These are phyloP conservation scores for Podilymbus podiceps DNA, from an alignment of 2,113 vertebrate species.

Conservation along the genomic window DNA sequence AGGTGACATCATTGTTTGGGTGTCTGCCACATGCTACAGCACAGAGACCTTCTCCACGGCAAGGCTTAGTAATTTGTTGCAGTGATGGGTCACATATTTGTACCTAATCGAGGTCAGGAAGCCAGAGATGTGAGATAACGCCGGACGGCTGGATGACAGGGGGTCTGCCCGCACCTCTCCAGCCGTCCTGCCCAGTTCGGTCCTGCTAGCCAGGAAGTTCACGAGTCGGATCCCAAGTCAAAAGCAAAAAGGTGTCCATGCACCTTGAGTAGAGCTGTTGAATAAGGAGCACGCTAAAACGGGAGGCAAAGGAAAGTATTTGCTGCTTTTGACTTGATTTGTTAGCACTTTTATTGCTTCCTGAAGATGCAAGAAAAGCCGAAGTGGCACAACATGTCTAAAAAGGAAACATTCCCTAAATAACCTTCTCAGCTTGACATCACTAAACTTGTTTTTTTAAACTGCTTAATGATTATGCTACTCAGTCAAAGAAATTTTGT, in stretches of 20 bases:
- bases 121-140: background rate
- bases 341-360: background rate
- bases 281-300: background rate
- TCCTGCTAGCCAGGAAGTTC: background rate
- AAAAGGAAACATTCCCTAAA: background rate
- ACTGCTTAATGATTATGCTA: background rate
- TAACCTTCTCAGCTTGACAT: background rate
- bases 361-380: background rate
- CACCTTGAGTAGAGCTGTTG: background rate
- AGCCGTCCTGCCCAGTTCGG: background rate
- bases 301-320: background rate
- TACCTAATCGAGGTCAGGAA: background rate
- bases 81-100: background rate
- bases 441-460: background rate
- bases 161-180: background rate
- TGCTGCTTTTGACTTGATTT: background rate
- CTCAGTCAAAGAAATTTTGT: background rate
- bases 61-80: background rate
- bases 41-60: background rate
- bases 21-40: background rate
- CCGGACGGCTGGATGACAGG: rapidly evolving
- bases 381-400: background rate
- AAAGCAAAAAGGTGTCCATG: background rate
- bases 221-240: background rate
- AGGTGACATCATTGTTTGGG: background rate